Base-by-base conservation (phyloP, 2,113 vertebrate genomes). In the Psilopsiagon aurifrons region DNA sequence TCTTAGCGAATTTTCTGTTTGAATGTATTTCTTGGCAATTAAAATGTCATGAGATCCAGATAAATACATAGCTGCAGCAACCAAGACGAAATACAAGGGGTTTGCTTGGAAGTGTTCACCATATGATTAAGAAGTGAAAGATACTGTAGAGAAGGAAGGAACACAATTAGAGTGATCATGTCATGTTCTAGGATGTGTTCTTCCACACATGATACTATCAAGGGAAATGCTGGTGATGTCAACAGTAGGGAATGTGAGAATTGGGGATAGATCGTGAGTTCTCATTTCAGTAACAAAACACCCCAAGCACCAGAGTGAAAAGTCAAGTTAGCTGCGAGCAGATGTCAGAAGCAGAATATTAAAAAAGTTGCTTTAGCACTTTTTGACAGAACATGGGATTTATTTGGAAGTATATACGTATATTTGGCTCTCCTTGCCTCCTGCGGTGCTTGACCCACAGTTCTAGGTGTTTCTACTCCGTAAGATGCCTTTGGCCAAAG, bases 221-320 rank as follows among this genome's bases (percentile, higher is more conserved):
- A 83, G 10, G 49, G 31, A 11, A 83, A n/a, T 59, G 28, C 13
- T 90, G 35, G 7, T 23, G 39, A 10, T 46, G n/a, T 46, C 73
- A 86, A 2, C 31, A 74, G 13, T 29, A 29, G 25, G 74, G 11
- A 35, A 63, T 46, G 8, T 74, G 39, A 47, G 55, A 84, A 37
- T 20, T 1, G 0, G 24, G 57, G 20, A 10, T 0, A 83, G 62
- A 64, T 57, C 9, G 6, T 17, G 11, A 70, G 37, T 59, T 90
- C 31, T 62, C 4, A 35, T 86, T 90, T 66, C 55, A 52, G 3
- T 55, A 76, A 29, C 8, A 49, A 57, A 67, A 74, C 19, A 51
- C 17, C 37, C 23, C 10, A 69, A 52, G 10, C 35, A 33, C 39
- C 13, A 46, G 28, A 83, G 7, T 54, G 25, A 80, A 64, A 31